phyloP scores from a whole-genome alignment of 2,888 invertebrate species.

The Oligia latruncula region DNA sequence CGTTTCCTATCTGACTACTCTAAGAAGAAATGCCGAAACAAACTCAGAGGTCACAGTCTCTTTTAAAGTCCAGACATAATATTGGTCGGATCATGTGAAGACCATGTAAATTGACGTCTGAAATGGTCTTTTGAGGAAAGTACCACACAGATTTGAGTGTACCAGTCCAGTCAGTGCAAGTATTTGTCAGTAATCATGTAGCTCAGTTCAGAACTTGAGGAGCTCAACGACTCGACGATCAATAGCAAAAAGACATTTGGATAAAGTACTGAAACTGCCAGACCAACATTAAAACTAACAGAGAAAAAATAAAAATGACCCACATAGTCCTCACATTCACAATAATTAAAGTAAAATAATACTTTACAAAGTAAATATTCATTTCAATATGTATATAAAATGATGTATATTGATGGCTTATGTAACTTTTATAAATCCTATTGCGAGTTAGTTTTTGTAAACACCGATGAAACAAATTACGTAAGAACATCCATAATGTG shows the following conservation, averaged over 20 bases:
- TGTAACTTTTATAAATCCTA: not conserved
- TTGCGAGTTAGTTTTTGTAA: conserved; percentile 1
- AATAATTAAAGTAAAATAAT: not conserved
- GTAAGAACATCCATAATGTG: not conserved
- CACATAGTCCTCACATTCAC: not conserved
- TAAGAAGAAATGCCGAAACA: not conserved
- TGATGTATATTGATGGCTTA: not conserved
- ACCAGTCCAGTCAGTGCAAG: not conserved
- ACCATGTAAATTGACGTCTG: not conserved
- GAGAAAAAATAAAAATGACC: not conserved
- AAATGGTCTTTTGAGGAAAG: not conserved
- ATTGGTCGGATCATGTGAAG: not conserved
- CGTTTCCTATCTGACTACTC: not conserved
- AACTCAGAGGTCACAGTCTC: not conserved
- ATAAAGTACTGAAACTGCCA: not conserved
- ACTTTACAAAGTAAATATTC: not conserved
- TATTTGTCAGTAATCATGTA: not conserved
- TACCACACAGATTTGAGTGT: not conserved
- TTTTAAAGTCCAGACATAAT: not conserved
- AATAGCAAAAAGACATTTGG: not conserved
- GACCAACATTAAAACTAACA: not conserved
- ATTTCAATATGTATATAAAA: not conserved
- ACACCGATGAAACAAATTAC: not conserved
- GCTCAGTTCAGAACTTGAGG: not conserved
- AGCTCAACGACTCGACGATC: not conserved